These are phyloP conservation scores for Smittia sp. DNA, from an alignment of 2,888 invertebrate genomes.

Conservation along the genomic window DNA sequence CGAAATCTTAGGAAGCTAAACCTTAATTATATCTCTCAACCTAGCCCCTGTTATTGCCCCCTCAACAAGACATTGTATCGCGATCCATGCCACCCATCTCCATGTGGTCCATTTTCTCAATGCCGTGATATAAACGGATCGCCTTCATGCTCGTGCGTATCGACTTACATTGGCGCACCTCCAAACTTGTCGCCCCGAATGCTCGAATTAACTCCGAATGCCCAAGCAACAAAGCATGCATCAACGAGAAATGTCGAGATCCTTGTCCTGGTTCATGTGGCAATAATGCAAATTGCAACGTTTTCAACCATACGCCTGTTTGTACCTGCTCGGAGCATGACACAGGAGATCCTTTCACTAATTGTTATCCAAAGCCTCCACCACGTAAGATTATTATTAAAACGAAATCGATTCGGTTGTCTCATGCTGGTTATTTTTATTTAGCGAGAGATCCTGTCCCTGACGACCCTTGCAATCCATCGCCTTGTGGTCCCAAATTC, in stretches of 20 bases:
- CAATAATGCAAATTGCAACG: slow-evolving; percentile 65
- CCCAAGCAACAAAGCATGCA: slow-evolving; percentile 65
- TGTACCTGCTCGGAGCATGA: slow-evolving; percentile 68
- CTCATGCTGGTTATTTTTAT: slow-evolving; percentile 49
- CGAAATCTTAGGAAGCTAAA: too few relatives aligned
- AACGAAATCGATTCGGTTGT: too few relatives aligned
- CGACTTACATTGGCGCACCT: slow-evolving; percentile 65
- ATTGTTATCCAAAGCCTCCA: slow-evolving; percentile 57
- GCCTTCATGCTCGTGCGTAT: slow-evolving; percentile 73
- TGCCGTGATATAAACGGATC: slow-evolving; percentile 69
- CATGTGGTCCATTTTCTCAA: slow-evolving; percentile 73
- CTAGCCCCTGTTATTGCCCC: slow-evolving; percentile 45
- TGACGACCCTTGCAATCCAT: slow-evolving; percentile 62
- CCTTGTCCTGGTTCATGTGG: slow-evolving; percentile 74
- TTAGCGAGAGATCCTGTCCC: slow-evolving; percentile 50
- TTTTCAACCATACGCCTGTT: slow-evolving; percentile 68
- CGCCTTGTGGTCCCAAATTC: slow-evolving; percentile 70
- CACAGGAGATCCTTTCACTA: slow-evolving; percentile 72
- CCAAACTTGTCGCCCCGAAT: slow-evolving; percentile 74
- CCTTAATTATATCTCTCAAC: neutral
- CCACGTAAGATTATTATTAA: slow-evolving; percentile 49
- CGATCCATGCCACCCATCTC: slow-evolving; percentile 66
- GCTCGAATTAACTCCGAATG: slow-evolving; percentile 72
- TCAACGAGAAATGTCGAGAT: slow-evolving; percentile 72
- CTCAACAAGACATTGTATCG: slow-evolving; percentile 46